phyloP scores from a whole-genome alignment of 2,888 invertebrate genomes.

The Marasmarcha lunaedactyla region DNA sequence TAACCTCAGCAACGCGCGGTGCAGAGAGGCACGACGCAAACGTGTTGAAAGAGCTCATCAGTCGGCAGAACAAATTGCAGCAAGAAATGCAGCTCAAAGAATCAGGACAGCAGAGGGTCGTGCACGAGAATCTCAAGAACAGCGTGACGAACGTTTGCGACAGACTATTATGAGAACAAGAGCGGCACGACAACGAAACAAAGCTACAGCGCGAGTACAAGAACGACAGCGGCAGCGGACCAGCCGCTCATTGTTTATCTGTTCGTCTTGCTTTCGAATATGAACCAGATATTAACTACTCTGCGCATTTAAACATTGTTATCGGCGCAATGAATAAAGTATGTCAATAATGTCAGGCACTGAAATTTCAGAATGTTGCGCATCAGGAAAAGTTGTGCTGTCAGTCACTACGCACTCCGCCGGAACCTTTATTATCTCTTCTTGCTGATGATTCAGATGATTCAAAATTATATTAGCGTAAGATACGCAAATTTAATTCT shows the following conservation, averaged over 20 bases:
- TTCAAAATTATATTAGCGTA: too few relatives aligned
- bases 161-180: conserved; percentile 14
- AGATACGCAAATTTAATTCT: too few relatives aligned
- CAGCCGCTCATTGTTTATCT: neutral
- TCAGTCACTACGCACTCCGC: conserved; percentile 18
- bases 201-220: conserved; percentile 8
- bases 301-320: too few relatives aligned
- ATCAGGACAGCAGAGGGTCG: too few relatives aligned
- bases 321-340: too few relatives aligned
- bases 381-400: conserved; percentile 14
- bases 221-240: neutral
- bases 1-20: conserved; percentile 1
- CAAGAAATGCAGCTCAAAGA: too few relatives aligned
- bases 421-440: too few relatives aligned
- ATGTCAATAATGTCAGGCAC: too few relatives aligned
- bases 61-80: neutral
- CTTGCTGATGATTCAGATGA: too few relatives aligned
- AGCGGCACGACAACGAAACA: too few relatives aligned
- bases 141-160: conserved; percentile 1
- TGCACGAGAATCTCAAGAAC: conserved; percentile 5
- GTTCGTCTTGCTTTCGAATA: neutral
- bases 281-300: too few relatives aligned
- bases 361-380: neutral
- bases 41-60: conserved; percentile 1
- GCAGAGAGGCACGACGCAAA: conserved; percentile 1